Evolutionary conservation across 2,888 invertebrate species (phyloP), one percentile per base, ranked within the genome.

Genomic region (Synanthedon formicaeformis): DNA sequence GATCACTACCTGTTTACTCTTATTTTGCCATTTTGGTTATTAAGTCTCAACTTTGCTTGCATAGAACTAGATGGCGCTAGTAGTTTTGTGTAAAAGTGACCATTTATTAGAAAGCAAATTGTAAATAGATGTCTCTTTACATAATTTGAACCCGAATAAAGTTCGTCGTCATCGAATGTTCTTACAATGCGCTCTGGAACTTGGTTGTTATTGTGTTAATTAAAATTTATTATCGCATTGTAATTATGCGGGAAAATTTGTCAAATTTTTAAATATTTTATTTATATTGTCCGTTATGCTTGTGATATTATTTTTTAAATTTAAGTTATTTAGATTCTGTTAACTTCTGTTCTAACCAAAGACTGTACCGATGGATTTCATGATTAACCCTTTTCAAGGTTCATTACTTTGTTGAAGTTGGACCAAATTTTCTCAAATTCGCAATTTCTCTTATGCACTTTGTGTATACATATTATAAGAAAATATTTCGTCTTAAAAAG

Each of bases 331-430:
- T 69, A 69, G 69, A 71, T 78, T 75, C 74, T 72, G 69, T 73
- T 76, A 75, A 75, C 69, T 78, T 81, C 78, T 84, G 77, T 82
- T 73, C 82, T 84, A 82, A 85, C 85, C 82, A 86, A 87, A 86
- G 86, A 87, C 87, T 85, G 83, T 79, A 74, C 70, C 69, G 71
- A 71, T 62, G 73, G 70, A 74, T 77, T 72, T 69, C 67, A 63
- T 62, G 60, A 69, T 70, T 72, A 75, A 75, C 73, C 68, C 18
- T 40, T 51, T 51, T 23, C 41, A 23, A 34, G 40, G 48, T 13
- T 41, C 6, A n/a, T 34, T 49, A 62, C 71, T 61, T 77, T 71
- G 77, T 81, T 78, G 78, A 77, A 78, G 75, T 78, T 81, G 85
- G 85, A 86, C 86, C 86, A 85, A 86, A 81, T 79, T 78, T 60